Conservation (phyloP, 2,888 invertebrate genomes). For the Ophion ventricosus region DNA sequence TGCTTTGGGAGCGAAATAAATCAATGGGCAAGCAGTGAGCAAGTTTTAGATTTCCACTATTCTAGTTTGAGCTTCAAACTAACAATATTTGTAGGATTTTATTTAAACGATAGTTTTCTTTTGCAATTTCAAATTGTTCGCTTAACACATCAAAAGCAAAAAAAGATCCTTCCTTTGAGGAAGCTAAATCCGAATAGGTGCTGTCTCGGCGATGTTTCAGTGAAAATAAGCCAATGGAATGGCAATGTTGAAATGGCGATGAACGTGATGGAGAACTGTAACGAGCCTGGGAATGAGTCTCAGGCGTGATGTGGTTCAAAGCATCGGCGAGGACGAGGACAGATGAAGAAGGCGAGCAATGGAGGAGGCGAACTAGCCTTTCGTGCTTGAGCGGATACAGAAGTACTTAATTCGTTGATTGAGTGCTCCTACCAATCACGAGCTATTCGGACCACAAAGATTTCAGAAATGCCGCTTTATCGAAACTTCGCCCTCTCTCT, state of each 20-base stretch:
- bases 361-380: slow-evolving; percentile 8
- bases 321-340: slow-evolving; percentile 10
- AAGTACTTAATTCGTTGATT: slow-evolving; percentile 58
- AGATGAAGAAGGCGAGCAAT: not conserved
- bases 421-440: slow-evolving; percentile 40
- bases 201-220: not conserved
- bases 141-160: no score
- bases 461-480: slow-evolving; percentile 21
- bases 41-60: no score
- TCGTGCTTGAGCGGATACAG: slow-evolving; percentile 41
- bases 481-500: not conserved
- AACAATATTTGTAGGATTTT: not conserved
- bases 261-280: slow-evolving; percentile 2
- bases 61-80: not conserved
- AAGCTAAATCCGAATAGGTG: not conserved
- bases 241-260: slow-evolving; percentile 13
- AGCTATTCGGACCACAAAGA: slow-evolving; percentile 22
- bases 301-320: slow-evolving; percentile 49
- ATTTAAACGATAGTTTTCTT: not conserved
- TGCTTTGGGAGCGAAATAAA: no score
- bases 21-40: no score
- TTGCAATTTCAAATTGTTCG: not conserved
- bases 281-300: slow-evolving; percentile 52
- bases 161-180: no score
- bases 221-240: not conserved